A percentile compares a stretch with the other conserved stretches of the same genome.
Conservation (phyloP, 2,113 vertebrate genomes). For the Corythaeola cristata region DNA sequence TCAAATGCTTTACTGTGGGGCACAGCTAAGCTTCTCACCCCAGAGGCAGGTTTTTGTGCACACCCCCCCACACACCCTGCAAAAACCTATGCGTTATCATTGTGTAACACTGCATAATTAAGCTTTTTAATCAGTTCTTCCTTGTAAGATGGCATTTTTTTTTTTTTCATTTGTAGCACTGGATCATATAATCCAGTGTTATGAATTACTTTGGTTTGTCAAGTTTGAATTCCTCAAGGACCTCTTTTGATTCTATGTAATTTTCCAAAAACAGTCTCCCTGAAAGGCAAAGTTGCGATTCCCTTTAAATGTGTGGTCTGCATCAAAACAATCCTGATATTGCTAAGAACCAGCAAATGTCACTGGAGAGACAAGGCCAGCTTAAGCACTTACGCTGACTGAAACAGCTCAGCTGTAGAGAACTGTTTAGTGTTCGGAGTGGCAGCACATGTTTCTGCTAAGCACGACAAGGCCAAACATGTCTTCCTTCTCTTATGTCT, state of each 20-base stretch:
- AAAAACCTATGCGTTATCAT: background rate
- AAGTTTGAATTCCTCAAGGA: constrained; percentile 45
- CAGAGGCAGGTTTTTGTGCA: background rate
- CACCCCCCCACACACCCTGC: too few species aligned
- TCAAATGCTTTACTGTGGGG: background rate
- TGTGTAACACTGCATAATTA: background rate
- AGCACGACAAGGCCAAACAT: background rate
- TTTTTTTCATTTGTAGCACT: background rate
- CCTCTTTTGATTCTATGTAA: constrained; percentile 49
- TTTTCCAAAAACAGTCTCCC: constrained; percentile 29
- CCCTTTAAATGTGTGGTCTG: background rate
- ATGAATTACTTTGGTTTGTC: constrained; percentile 10
- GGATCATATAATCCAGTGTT: background rate
- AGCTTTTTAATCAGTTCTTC: background rate
- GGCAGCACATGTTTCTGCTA: background rate
- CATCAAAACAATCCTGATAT: background rate
- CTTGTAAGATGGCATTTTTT: constrained; percentile 31
- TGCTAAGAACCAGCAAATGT: background rate
- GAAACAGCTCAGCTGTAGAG: background rate
- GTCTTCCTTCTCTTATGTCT: background rate
- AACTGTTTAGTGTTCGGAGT: background rate
- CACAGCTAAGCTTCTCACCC: background rate
- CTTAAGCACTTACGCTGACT: background rate
- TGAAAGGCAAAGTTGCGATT: constrained; percentile 45
- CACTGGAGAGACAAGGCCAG: background rate